Base-by-base conservation (phyloP, 23 tunicate species). In the Styela clava region DNA sequence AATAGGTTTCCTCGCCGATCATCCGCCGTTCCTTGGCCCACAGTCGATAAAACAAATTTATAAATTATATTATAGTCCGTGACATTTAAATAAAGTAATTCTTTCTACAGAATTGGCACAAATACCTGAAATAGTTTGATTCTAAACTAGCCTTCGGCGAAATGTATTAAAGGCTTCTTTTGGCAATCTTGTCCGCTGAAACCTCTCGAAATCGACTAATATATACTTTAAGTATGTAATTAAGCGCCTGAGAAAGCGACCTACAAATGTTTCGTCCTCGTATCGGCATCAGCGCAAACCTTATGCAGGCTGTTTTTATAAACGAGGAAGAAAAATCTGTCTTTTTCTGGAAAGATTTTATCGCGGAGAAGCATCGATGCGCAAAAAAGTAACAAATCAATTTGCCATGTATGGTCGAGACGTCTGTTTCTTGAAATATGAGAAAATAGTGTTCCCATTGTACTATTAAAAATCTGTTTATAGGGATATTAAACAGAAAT, bases 401-500 rank as follows among this genome's bases (percentile, higher is more conserved):
- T 71, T 71, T 35, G 77, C 77, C 77, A 28, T 71, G 32, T 71
- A 71, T 71, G 77, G 77, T 30, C 34, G 77, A 71, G 20, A 30
- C 35, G 37, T 65, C 70, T 44, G 12, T 12, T 44, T 44, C 56
- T 5, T 12, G 56, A 44, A 44, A 44, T 44, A 44, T 12, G 56
- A 44, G 56, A 44, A 44, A 44, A 44, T 44, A 7, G 56, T 44
- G 56, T 44, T 44, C 56, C 56, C 56, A 7, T 44, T 12, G 56
- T n/a, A n/a, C n/a, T n/a, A n/a, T n/a, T n/a, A n/a, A n/a, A n/a
- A n/a, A n/a, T n/a, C n/a, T n/a, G n/a, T n/a, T n/a, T n/a, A n/a
- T n/a, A n/a, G n/a, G n/a, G n/a, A n/a, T n/a, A n/a, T n/a, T n/a
- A n/a, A n/a, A n/a, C n/a, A n/a, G n/a, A n/a, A n/a, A n/a, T n/a